A percentile compares a stretch with the other conserved stretches of the same genome.
Conservation (phyloP, 2,113 vertebrate genomes). For the Tetrax tetrax region DNA sequence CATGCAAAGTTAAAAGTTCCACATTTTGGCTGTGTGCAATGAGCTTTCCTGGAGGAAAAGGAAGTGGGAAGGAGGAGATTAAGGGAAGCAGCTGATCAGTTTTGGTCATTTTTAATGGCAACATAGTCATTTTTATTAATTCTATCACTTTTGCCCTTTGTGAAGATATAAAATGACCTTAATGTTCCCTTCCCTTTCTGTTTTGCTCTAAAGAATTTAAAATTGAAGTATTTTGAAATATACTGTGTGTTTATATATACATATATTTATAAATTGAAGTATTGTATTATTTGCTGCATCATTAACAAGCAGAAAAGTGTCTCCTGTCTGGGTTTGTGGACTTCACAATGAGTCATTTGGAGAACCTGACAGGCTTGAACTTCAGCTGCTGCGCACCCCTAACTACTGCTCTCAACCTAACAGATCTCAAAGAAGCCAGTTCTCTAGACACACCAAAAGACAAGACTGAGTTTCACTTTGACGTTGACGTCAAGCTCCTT, state of each 20-base stretch:
- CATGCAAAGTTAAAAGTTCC: accelerated
- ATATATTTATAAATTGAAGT: background rate
- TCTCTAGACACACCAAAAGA: background rate
- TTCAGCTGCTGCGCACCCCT: background rate
- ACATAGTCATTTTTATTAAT: background rate
- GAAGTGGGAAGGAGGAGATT: background rate
- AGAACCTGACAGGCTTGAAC: background rate
- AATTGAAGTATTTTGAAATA: background rate
- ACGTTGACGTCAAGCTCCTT: background rate
- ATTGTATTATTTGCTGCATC: background rate
- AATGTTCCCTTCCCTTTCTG: background rate
- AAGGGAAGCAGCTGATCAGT: background rate
- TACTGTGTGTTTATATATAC: too few species aligned
- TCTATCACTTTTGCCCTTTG: accelerated
- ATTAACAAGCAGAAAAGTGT: background rate
- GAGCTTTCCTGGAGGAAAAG: background rate
- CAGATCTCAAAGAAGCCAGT: background rate
- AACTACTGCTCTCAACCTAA: background rate
- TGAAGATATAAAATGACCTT: background rate
- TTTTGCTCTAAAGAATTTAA: background rate
- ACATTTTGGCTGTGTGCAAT: background rate
- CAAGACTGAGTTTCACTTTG: background rate
- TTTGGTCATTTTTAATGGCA: background rate
- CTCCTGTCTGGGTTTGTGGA: background rate
- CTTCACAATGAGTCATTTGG: background rate